A percentile compares a stretch with the other conserved stretches of the same genome.
Evolutionary conservation across 2,113 vertebrate species (phyloP).

Genomic region (Lagopus muta): DNA sequence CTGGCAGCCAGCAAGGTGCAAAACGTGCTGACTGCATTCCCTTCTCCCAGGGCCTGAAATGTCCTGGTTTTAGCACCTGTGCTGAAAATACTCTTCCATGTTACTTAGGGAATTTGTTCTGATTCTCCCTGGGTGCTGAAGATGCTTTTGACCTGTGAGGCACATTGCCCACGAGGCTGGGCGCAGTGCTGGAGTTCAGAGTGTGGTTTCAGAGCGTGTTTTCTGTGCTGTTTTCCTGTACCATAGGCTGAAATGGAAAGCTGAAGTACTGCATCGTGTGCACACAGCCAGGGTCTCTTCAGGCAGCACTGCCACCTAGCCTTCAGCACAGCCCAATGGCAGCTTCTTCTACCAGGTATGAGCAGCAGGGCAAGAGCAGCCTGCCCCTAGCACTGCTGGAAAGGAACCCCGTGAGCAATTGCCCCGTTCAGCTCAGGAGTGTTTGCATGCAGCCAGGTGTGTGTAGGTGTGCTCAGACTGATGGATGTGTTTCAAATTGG

Average conservation of each 20-base stretch:
- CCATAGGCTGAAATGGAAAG: background rate
- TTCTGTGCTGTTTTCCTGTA: background rate
- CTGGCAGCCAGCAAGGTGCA: fast-evolving
- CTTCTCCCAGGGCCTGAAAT: background rate
- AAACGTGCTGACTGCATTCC: background rate
- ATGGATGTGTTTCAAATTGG: background rate
- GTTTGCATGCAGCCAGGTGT: background rate
- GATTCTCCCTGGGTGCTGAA: background rate
- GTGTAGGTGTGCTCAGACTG: fast-evolving
- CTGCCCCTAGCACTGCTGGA: background rate
- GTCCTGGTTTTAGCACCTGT: background rate
- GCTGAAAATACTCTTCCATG: background rate
- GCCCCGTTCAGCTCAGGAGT: background rate
- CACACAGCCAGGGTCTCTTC: background rate
- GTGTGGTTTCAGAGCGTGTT: background rate
- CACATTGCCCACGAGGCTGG: fast-evolving
- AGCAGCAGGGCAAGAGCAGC: background rate
- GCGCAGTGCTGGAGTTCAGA: background rate
- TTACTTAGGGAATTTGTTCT: background rate
- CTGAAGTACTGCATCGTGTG: background rate
- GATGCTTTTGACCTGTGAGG: fast-evolving
- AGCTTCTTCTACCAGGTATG: background rate
- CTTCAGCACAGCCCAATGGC: background rate
- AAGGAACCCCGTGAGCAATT: background rate
- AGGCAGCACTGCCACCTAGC: background rate